A percentile compares a stretch with the other conserved stretches of the same genome.
Evolutionary conservation across 2,797 vertebrate species (phyloP).

Genomic region (Micrastur ruficollis): DNA sequence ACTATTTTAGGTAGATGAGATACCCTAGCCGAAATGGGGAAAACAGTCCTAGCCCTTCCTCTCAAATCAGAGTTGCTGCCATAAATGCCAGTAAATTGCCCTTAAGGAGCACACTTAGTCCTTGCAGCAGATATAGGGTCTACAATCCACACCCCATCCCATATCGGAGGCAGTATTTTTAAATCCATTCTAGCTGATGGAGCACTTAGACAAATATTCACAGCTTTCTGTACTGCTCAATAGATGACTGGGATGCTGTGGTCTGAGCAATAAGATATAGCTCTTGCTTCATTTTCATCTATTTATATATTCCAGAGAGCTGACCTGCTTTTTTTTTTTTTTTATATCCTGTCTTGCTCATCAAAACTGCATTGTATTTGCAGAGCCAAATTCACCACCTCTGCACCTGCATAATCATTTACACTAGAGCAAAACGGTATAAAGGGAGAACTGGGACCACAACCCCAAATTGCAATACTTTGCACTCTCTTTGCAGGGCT

Average conservation of each 20-base stretch:
- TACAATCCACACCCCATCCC: neutral
- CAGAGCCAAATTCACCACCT: neutral
- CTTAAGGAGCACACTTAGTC: neutral
- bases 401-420: neutral
- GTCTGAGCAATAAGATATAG: neutral
- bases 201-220: neutral
- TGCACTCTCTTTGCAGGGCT: neutral
- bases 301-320: neutral
- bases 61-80: neutral
- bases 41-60: rapidly evolving
- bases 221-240: neutral
- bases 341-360: neutral
- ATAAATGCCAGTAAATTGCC: neutral
- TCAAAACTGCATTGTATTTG: neutral
- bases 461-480: neutral
- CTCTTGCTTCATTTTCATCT: neutral
- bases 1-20: neutral
- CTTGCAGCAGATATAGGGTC: neutral
- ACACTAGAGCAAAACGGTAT: neutral
- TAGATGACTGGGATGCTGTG: neutral
- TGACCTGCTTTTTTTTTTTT: neutral
- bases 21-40: neutral
- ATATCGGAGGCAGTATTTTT: neutral
- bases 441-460: neutral
- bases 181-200: neutral